Conservation (phyloP, 2,888 invertebrate genomes). For the Orthonychiurus folsomi region DNA sequence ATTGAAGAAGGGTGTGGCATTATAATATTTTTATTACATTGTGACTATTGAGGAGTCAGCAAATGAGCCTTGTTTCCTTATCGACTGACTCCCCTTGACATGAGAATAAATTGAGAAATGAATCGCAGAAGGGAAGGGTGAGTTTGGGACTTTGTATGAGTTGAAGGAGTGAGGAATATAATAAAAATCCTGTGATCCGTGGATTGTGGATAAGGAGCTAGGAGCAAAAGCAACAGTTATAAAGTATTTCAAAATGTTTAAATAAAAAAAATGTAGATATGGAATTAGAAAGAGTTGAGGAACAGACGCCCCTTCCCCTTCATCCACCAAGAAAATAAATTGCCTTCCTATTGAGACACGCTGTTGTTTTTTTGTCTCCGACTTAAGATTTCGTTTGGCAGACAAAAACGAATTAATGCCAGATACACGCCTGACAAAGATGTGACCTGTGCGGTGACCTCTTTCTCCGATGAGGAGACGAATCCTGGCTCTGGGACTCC, state of each 20-base stretch:
- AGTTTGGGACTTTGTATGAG: no score
- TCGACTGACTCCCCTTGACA: no score
- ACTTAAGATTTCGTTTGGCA: conserved; percentile 18
- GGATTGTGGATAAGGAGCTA: no score
- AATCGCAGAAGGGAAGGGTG: no score
- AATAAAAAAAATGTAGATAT: neutral
- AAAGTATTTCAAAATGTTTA: neutral
- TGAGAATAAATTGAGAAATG: no score
- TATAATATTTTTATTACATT: no score
- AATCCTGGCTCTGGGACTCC: neutral
- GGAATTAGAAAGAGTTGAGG: neutral
- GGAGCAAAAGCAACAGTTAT: no score
- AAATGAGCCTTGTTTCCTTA: neutral
- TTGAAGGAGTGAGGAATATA: no score
- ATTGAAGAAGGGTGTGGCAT: no score
- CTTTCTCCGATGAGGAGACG: conserved; percentile 14
- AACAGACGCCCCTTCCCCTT: neutral
- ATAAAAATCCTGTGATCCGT: no score
- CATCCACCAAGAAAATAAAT: neutral
- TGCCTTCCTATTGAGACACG: conserved; percentile 4
- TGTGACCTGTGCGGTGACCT: conserved; percentile 20
- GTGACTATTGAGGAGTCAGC: neutral
- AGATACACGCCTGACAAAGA: conserved; percentile 13
- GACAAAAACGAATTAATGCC: conserved; percentile 21
- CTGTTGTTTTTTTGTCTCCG: conserved; percentile 1